phyloP scores from a whole-genome alignment of 1,140 invertebrate genomes.

The Chymomyza costata region DNA sequence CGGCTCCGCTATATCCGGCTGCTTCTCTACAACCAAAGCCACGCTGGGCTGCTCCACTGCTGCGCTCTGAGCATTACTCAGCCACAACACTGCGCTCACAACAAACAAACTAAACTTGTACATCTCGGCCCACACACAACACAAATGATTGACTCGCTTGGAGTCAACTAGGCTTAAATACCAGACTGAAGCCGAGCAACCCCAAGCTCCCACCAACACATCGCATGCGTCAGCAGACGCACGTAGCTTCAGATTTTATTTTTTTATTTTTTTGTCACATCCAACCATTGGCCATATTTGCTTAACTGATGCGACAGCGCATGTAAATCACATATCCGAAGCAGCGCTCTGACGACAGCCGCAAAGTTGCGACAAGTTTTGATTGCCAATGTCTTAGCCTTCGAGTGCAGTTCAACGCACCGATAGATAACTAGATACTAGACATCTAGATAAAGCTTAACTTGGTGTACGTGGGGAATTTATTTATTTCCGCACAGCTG shows the following conservation, averaged over 20 bases:
- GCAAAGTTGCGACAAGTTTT: constrained; percentile 10
- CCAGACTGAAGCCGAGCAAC: constrained; percentile 1
- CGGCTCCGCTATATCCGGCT: neutral
- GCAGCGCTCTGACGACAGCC: constrained; percentile 1
- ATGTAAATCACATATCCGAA: constrained; percentile 48
- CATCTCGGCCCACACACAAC: constrained; percentile 37
- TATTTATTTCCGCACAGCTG: constrained; percentile 37
- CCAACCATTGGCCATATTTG: constrained; percentile 40
- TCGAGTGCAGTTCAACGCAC: constrained; percentile 56
- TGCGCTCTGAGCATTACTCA: constrained; percentile 11
- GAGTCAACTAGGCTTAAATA: constrained; percentile 50
- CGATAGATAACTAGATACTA: constrained; percentile 1
- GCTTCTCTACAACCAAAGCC: constrained; percentile 49
- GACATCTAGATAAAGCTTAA: constrained; percentile 27
- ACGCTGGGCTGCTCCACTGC: constrained; percentile 25
- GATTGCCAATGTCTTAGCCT: constrained; percentile 28
- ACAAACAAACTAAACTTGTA: constrained; percentile 27
- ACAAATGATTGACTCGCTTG: constrained; percentile 30
- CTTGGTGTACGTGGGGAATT: constrained; percentile 23
- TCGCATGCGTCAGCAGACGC: constrained; percentile 17
- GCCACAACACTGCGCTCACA: constrained; percentile 18
- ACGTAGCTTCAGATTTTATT: constrained; percentile 31
- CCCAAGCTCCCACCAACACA: too few species aligned
- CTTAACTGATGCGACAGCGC: constrained; percentile 44
- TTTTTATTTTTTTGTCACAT: constrained; percentile 22